These are phyloP conservation scores for Microctenopoma stevenorrisi DNA, from an alignment of 2,797 vertebrate species.

Conservation along the genomic window DNA sequence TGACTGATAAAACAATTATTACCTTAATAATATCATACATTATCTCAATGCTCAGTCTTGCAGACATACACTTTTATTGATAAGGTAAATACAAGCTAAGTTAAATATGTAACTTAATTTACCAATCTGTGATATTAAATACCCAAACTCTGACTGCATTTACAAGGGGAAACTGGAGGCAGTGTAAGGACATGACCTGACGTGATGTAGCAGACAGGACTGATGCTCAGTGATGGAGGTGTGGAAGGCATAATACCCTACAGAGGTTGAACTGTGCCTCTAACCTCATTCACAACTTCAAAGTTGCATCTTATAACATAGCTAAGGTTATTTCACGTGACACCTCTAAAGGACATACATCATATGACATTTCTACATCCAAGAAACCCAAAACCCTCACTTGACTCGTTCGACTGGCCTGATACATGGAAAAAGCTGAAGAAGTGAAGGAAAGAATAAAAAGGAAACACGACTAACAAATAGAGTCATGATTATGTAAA, in stretches of 20 bases:
- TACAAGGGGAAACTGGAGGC: constrained; percentile 3
- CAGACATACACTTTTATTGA: background rate
- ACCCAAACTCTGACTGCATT: background rate
- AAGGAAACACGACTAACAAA: constrained; percentile 13
- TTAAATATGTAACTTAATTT: background rate
- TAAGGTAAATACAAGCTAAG: background rate
- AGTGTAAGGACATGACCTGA: constrained; percentile 2
- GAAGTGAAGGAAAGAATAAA: background rate
- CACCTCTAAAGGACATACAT: constrained; percentile 57
- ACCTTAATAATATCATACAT: background rate
- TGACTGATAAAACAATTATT: background rate
- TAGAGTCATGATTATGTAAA: background rate
- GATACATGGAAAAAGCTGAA: constrained; percentile 8
- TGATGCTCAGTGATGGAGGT: constrained; percentile 34
- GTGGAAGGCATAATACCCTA: constrained; percentile 51
- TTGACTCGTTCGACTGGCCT: constrained; percentile 30
- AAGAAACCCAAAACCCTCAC: constrained; percentile 41
- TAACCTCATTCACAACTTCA: constrained; percentile 78
- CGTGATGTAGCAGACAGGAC: constrained; percentile 30
- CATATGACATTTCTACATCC: constrained; percentile 65
- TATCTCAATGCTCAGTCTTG: background rate
- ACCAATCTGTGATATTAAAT: background rate
- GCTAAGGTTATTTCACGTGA: constrained; percentile 54
- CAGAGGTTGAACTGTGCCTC: constrained; percentile 67
- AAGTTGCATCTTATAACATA: constrained; percentile 70